Percentiles rank a stretch among this genome's conserved stretches.
These are phyloP conservation scores for Schizopygopsis malacanthus DNA, from an alignment of 2,797 vertebrate genomes.

Conservation along the genomic window DNA sequence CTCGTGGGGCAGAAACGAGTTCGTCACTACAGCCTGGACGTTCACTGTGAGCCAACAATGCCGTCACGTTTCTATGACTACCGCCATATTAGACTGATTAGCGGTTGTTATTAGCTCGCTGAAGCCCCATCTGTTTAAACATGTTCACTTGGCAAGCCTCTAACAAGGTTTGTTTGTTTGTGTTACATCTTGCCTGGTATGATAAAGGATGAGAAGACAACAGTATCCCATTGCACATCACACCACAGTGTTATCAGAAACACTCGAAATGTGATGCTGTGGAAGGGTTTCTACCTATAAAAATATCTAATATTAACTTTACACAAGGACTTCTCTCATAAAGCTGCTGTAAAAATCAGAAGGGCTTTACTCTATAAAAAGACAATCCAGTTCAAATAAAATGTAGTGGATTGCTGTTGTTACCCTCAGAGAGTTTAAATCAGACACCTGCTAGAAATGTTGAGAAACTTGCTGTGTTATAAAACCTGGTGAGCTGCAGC, in stretches of 20 bases:
- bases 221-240: slow-evolving; percentile 6
- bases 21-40: slow-evolving; percentile 89
- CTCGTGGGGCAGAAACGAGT: slow-evolving; percentile 83
- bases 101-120: slow-evolving; percentile 42
- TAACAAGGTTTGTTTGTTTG: slow-evolving; percentile 45
- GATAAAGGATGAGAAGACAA: slow-evolving; percentile 26
- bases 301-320: not conserved
- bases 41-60: slow-evolving; percentile 84
- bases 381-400: not conserved
- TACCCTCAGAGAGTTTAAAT: slow-evolving; percentile 2
- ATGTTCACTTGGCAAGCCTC: slow-evolving; percentile 53
- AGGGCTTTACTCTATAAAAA: slow-evolving; percentile 17
- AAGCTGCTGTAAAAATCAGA: not conserved
- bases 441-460: slow-evolving; percentile 3
- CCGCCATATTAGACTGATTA: slow-evolving; percentile 52
- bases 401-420: not conserved
- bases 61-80: slow-evolving; percentile 40
- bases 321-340: not conserved
- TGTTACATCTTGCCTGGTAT: slow-evolving; percentile 32
- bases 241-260: slow-evolving; percentile 16
- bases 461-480: not conserved
- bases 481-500: not conserved
- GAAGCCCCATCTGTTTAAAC: slow-evolving; percentile 56
- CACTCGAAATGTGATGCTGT: not conserved
- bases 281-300: not conserved